These are phyloP conservation scores for Cottus gobio DNA, from an alignment of 2,113 vertebrate species.

Conservation along the genomic window DNA sequence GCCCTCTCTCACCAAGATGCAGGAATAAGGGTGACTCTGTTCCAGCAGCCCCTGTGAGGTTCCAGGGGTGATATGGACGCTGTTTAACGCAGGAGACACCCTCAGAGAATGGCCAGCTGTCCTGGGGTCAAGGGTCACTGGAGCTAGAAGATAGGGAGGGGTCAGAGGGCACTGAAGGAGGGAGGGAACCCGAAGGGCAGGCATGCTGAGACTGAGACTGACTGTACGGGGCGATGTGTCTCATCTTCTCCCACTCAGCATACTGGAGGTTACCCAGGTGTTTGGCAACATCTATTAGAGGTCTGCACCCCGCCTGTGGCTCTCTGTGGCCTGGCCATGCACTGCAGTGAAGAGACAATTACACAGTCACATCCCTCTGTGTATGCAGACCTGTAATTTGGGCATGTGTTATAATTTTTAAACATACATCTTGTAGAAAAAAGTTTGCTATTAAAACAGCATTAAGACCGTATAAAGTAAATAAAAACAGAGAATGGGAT, in stretches of 20 bases:
- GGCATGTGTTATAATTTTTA: constrained; percentile 8
- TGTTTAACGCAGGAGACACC: constrained; percentile 33
- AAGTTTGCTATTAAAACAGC: constrained; percentile 58
- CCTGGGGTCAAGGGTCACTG: constrained; percentile 64
- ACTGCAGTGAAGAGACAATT: constrained; percentile 17
- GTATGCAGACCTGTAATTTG: too few relatives aligned
- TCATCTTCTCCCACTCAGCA: constrained; percentile 71
- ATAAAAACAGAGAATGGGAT: constrained; percentile 36
- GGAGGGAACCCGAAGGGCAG: background rate
- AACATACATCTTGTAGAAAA: constrained; percentile 63
- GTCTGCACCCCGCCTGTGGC: constrained; percentile 6
- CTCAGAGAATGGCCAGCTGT: constrained; percentile 37
- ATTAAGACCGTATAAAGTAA: constrained; percentile 67
- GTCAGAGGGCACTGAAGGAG: background rate
- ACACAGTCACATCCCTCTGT: too few relatives aligned
- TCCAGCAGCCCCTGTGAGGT: background rate
- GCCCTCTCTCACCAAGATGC: constrained; percentile 44
- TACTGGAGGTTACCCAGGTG: constrained; percentile 65
- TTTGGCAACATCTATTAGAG: constrained; percentile 61
- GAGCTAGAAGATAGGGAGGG: constrained; percentile 35
- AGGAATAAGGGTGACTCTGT: constrained; percentile 8
- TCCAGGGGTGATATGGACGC: constrained; percentile 15
- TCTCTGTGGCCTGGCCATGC: background rate
- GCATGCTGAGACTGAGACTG: constrained; percentile 16
- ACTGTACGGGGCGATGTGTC: constrained; percentile 62